Evolutionary conservation across 2,888 invertebrate genomes (phyloP).

Genomic region (Rhimphoctona megacephalus): DNA sequence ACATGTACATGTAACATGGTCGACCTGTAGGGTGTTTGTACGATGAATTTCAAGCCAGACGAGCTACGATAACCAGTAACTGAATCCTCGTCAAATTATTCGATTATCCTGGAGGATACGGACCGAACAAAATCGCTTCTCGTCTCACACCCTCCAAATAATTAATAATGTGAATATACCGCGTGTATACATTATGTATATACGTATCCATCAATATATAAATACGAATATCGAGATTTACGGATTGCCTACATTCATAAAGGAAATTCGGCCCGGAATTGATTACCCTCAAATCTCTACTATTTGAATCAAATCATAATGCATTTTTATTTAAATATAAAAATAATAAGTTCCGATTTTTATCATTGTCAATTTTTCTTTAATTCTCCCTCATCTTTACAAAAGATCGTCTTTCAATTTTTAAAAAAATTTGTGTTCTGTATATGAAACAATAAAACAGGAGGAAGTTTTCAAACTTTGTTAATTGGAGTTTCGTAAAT

Average conservation of each 20-base stretch:
- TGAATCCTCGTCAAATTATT: slow-evolving; percentile 73
- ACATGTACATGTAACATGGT: background rate
- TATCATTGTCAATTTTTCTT: background rate
- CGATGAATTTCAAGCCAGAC: slow-evolving; percentile 62
- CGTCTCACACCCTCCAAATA: slow-evolving; percentile 70
- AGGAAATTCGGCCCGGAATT: background rate
- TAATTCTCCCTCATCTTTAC: background rate
- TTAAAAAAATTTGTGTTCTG: background rate
- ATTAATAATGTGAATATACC: slow-evolving; percentile 73
- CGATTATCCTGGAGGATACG: slow-evolving; percentile 70
- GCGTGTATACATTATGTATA: slow-evolving; percentile 15
- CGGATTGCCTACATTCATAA: background rate
- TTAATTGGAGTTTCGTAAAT: background rate
- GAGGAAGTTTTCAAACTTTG: background rate
- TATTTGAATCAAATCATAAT: background rate
- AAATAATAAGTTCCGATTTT: background rate
- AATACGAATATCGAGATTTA: slow-evolving; percentile 1
- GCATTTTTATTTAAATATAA: background rate
- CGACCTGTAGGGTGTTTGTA: slow-evolving; percentile 19
- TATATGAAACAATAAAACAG: background rate
- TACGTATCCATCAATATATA: slow-evolving; percentile 17
- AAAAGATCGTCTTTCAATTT: background rate
- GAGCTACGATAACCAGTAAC: slow-evolving; percentile 65
- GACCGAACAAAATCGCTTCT: slow-evolving; percentile 61
- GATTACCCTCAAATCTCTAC: background rate